These are phyloP conservation scores for Gnathochromis pfefferi DNA, from an alignment of 2,113 vertebrate species.

Conservation along the genomic window DNA sequence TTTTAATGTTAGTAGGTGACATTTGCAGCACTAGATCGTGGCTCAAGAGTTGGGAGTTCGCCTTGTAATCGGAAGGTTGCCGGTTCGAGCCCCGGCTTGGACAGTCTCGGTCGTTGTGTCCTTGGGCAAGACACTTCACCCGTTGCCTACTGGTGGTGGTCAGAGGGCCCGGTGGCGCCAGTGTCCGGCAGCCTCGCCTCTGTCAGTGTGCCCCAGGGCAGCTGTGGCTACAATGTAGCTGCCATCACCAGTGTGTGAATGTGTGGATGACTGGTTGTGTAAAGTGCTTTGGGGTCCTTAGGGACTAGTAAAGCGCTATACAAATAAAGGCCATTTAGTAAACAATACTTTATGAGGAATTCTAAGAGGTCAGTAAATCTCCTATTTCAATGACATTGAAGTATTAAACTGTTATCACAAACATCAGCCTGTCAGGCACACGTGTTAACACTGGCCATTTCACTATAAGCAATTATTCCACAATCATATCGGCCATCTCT, in stretches of 20 bases:
- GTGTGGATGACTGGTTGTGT: rapidly evolving
- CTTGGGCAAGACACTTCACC: neutral
- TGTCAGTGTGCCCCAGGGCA: neutral
- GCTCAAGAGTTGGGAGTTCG: neutral
- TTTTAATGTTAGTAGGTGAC: neutral
- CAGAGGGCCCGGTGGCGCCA: rapidly evolving
- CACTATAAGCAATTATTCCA: neutral
- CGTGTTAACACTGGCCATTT: neutral
- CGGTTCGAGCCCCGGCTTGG: rapidly evolving
- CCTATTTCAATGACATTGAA: neutral
- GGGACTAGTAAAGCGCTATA: rapidly evolving
- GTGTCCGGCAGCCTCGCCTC: rapidly evolving
- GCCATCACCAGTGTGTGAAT: neutral
- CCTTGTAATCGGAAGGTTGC: neutral
- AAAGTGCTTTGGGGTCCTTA: rapidly evolving
- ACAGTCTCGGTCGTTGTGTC: neutral
- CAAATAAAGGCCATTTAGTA: neutral
- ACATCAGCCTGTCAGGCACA: neutral
- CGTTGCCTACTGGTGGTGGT: rapidly evolving
- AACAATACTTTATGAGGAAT: neutral
- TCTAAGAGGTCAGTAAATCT: neutral
- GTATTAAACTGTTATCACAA: neutral
- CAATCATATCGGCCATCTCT: neutral
- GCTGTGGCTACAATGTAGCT: neutral
- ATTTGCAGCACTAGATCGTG: neutral